phyloP scores from a whole-genome alignment of 1,140 invertebrate genomes.

The Zeugodacus cucurbitae region DNA sequence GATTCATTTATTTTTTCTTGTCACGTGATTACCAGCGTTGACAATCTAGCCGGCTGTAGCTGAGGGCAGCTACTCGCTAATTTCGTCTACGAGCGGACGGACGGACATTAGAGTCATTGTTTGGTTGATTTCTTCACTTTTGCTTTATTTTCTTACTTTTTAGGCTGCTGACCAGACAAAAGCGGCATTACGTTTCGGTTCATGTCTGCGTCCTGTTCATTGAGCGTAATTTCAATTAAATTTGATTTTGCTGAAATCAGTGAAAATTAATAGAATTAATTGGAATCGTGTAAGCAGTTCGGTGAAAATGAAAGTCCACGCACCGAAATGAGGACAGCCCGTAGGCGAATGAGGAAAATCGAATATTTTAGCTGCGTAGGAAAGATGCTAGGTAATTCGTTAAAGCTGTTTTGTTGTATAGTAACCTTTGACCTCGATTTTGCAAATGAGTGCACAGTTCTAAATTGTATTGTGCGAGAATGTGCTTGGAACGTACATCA shows the following conservation, averaged over 20 bases:
- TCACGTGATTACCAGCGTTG: background rate
- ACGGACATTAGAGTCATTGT: background rate
- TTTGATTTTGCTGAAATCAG: conserved; percentile 43
- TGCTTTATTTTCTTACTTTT: background rate
- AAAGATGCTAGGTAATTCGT: background rate
- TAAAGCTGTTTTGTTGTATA: background rate
- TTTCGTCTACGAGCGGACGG: too few species aligned
- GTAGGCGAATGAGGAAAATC: background rate
- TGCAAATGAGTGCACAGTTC: background rate
- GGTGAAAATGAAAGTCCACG: background rate
- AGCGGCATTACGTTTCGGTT: background rate
- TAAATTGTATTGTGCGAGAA: background rate
- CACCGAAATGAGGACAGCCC: background rate
- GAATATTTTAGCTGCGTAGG: background rate
- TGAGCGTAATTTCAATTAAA: conserved; percentile 43
- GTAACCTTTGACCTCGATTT: background rate
- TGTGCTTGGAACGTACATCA: too few species aligned
- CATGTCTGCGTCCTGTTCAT: background rate
- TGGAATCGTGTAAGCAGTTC: background rate
- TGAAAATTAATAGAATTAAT: conserved; percentile 44
- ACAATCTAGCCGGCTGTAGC: background rate
- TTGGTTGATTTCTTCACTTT: background rate
- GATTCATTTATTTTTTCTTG: conserved; percentile 35
- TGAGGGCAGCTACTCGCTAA: background rate
- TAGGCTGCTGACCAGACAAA: background rate